Evolutionary conservation across 2,888 invertebrate species (phyloP).

Genomic region (Rhagium mordax): DNA sequence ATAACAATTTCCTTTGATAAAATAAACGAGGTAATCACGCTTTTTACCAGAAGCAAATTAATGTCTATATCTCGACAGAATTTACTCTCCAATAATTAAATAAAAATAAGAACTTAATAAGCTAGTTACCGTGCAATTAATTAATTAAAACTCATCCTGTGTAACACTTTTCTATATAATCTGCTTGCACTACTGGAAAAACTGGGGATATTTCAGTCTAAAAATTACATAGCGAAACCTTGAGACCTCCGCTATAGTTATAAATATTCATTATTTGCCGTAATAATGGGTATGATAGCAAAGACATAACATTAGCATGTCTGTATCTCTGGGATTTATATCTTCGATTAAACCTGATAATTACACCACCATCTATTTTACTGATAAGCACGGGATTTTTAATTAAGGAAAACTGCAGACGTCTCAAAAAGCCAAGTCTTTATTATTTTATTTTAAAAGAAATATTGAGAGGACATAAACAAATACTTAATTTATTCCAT

Average conservation of each 20-base stretch:
- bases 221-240: slow-evolving; percentile 15
- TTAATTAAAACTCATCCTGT: slow-evolving; percentile 19
- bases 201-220: not conserved
- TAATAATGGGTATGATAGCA: slow-evolving; percentile 37
- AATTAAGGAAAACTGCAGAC: slow-evolving; percentile 7
- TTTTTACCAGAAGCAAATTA: not conserved
- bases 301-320: slow-evolving; percentile 31
- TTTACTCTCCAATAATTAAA: not conserved
- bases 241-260: slow-evolving; percentile 30
- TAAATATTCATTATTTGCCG: slow-evolving; percentile 31
- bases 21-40: not conserved
- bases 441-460: not conserved
- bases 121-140: slow-evolving; percentile 1
- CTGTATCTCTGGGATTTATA: slow-evolving; percentile 31
- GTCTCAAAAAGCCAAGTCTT: not conserved
- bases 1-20: not conserved
- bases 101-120: slow-evolving; percentile 5
- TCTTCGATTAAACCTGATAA: slow-evolving; percentile 31
- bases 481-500: not conserved
- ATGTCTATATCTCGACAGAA: not conserved
- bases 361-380: slow-evolving; percentile 29
- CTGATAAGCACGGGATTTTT: slow-evolving; percentile 22
- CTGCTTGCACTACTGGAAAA: not conserved
- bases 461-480: not conserved
- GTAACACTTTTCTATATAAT: slow-evolving; percentile 20